Percentiles rank a stretch among this genome's conserved stretches.
Evolutionary conservation across 2,888 invertebrate species (phyloP).

Genomic region (Hylaea fasciaria): DNA sequence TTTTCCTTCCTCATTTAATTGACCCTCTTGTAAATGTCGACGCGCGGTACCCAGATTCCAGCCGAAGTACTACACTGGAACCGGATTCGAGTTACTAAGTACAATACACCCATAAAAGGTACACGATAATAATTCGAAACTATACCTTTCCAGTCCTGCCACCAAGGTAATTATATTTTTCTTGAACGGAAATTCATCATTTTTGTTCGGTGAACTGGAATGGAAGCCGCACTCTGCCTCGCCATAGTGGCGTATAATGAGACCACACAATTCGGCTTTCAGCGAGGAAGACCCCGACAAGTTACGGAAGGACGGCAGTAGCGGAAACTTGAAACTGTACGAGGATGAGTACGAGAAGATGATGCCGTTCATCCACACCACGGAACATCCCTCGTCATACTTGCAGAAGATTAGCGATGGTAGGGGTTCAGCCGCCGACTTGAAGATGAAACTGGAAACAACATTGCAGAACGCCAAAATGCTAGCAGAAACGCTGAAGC

Average conservation of each 20-base stretch:
- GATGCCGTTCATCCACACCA: conserved; percentile 33
- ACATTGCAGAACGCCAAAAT: conserved; percentile 58
- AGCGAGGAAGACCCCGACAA: conserved; percentile 39
- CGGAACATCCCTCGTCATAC: conserved; percentile 6
- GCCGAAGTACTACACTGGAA: too few relatives aligned
- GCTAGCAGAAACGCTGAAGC: conserved; percentile 57
- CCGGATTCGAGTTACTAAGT: too few relatives aligned
- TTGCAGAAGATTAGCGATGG: neutral
- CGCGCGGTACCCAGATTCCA: too few relatives aligned
- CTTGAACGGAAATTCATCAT: too few relatives aligned
- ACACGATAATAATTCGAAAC: too few relatives aligned
- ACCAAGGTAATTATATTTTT: too few relatives aligned
- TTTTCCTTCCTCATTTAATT: conserved; percentile 9
- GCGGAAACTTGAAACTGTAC: conserved; percentile 37
- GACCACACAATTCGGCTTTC: too few relatives aligned
- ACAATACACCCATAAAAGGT: too few relatives aligned
- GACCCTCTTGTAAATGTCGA: neutral
- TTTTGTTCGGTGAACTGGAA: too few relatives aligned
- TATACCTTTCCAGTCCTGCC: too few relatives aligned
- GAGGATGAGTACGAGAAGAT: conserved; percentile 47
- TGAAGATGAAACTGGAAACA: conserved; percentile 60
- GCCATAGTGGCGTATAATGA: too few relatives aligned
- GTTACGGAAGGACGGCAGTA: conserved; percentile 37
- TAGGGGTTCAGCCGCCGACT: conserved; percentile 14
- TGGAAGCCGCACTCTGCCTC: too few relatives aligned